Evolutionary conservation across 2,113 vertebrate species (phyloP).

Genomic region (Gymnogyps californianus): DNA sequence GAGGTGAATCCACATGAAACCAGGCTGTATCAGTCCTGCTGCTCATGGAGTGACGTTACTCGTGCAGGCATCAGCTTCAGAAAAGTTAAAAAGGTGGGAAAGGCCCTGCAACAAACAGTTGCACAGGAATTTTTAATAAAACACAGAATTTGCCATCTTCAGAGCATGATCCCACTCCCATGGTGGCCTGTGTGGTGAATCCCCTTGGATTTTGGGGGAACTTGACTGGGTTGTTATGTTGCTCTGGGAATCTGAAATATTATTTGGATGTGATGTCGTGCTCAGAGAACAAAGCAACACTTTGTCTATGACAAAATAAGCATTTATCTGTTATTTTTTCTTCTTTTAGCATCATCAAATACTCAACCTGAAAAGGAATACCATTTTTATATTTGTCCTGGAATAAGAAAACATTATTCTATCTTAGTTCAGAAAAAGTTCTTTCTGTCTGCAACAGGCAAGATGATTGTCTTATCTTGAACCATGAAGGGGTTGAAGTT

Average conservation of each 20-base stretch:
- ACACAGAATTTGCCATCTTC: background rate
- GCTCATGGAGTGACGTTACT: background rate
- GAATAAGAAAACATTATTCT: background rate
- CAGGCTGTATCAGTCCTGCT: background rate
- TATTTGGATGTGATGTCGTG: background rate
- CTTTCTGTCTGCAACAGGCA: background rate
- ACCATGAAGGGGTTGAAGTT: background rate
- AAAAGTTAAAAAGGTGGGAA: background rate
- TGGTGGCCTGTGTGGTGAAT: background rate
- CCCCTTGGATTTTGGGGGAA: background rate
- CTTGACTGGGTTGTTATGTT: background rate
- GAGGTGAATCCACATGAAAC: background rate
- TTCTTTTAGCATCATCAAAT: background rate
- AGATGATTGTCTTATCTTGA: background rate
- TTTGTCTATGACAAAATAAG: background rate
- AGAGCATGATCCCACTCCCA: background rate
- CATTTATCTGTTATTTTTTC: background rate
- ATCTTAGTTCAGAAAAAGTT: background rate
- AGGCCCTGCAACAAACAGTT: background rate
- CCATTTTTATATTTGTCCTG: background rate
- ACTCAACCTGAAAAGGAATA: background rate
- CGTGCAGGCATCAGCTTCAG: background rate
- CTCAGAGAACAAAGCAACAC: background rate
- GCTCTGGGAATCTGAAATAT: background rate
- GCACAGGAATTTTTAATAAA: background rate